Base-by-base conservation (phyloP, 1,140 invertebrate species). In the Idris sp. region DNA sequence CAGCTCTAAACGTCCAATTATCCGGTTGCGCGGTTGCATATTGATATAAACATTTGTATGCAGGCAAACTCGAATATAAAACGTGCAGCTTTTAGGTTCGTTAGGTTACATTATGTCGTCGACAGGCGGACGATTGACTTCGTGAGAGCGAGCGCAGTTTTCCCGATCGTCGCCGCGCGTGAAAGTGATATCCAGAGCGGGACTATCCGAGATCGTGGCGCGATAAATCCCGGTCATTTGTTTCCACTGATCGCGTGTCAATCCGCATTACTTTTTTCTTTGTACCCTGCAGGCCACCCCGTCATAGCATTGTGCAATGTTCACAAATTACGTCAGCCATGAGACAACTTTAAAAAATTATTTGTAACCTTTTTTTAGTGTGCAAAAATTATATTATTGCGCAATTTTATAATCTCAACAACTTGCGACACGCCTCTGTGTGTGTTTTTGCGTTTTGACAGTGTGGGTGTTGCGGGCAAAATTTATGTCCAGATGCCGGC, bases 171-270 rank as follows among this genome's bases (percentile, higher is more conserved):
- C 80, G 30, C 36, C 28, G 16, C 10, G 58, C 44, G 83, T 83
- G 82, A 85, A 85, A 85, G 83, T 84, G 82, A 84, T 85, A 68
- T 58, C 72, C 78, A 69, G 73, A 74, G 73, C 58, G 58, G 56
- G 64, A 49, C 49, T 25, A 76, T 75, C 74, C 68, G 49, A 51
- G 82, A 83, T 83, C 78, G 78, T 58, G 67, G 54, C 31, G 76
- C 76, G 78, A 84, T 85, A 83, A 81, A 84, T 82, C 80, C 74
- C 79, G 79, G 80, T 83, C 82, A 81, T 83, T 84, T 83, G 80
- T 81, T 79, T n/a, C 75, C 59, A 67, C 77, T 65, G 79, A 84
- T 65, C 76, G 78, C 71, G 74, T 81, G 80, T 81, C 68, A 73
- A 74, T 44, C 61, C 69, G 44, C 18, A 6, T 16, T n/a, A 11